Conservation (phyloP, 2,888 invertebrate species). For the Melolontha melolontha region DNA sequence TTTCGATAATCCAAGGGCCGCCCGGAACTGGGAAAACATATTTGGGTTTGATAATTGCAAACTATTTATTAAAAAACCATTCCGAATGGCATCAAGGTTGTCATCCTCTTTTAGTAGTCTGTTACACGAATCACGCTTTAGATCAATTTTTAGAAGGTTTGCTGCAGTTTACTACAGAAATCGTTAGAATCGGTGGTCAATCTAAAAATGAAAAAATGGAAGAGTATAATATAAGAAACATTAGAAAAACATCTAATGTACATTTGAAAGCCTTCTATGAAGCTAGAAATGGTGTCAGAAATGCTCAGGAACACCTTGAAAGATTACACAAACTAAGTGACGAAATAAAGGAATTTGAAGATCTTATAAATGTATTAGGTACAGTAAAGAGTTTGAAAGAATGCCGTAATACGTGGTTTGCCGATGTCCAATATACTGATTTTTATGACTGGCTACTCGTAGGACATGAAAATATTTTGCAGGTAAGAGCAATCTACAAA, state of each 20-base stretch:
- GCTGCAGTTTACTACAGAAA: conserved; percentile 68
- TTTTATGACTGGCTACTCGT: conserved; percentile 38
- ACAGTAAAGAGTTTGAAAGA: conserved; percentile 25
- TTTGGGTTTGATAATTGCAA: conserved; percentile 79
- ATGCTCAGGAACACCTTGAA: conserved; percentile 1
- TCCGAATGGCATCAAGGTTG: conserved; percentile 25
- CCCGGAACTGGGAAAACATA: conserved; percentile 87
- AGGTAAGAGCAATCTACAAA: conserved; percentile 27
- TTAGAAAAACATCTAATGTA: background rate
- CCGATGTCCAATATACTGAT: background rate
- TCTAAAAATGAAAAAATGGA: conserved; percentile 71
- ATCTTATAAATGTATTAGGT: conserved; percentile 23
- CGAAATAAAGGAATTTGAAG: conserved; percentile 14
- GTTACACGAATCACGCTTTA: conserved; percentile 87
- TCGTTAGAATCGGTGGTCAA: conserved; percentile 78
- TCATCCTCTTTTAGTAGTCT: conserved; percentile 78
- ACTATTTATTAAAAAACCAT: conserved; percentile 64
- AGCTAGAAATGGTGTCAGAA: background rate
- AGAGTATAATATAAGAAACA: conserved; percentile 28
- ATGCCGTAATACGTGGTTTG: conserved; percentile 24
- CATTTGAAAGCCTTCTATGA: conserved; percentile 7
- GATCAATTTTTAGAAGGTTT: conserved; percentile 86
- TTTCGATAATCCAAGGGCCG: conserved; percentile 83
- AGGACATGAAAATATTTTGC: conserved; percentile 14
- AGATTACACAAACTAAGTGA: conserved; percentile 13